Evolutionary conservation across 2,888 invertebrate species (phyloP).

Genomic region (Galeopsomyia nigrocyanea): DNA sequence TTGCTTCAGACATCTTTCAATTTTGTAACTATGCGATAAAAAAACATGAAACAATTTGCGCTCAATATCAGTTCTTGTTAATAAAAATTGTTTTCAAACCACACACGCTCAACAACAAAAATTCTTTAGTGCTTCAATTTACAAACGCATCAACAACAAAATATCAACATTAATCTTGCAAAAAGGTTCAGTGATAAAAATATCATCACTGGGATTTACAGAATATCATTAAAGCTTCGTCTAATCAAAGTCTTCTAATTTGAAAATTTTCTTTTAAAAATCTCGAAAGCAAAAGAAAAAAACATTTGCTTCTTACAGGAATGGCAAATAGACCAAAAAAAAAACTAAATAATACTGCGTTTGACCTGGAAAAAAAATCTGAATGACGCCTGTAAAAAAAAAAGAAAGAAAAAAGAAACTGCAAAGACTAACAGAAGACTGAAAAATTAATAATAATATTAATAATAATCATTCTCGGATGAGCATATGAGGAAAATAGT

Average conservation of each 20-base stretch:
- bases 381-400: conserved; percentile 13
- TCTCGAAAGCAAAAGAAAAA: conserved; percentile 9
- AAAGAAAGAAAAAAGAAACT: background rate
- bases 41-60: conserved; percentile 27
- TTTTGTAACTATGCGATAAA: background rate
- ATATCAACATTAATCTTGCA: background rate
- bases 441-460: conserved; percentile 44
- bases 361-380: conserved; percentile 18
- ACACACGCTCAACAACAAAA: conserved; percentile 5
- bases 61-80: conserved; percentile 41
- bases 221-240: conserved; percentile 25
- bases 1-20: conserved; percentile 15
- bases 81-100: conserved; percentile 28
- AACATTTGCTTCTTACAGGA: conserved; percentile 17
- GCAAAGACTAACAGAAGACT: conserved; percentile 38
- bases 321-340: conserved; percentile 27
- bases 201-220: conserved; percentile 36
- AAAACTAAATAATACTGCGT: conserved; percentile 32
- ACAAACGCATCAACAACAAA: background rate
- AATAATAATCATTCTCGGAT: conserved; percentile 35
- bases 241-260: conserved; percentile 7
- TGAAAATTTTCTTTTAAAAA: background rate
- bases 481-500: conserved; percentile 50
- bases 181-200: conserved; percentile 11
- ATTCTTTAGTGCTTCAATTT: background rate